A percentile compares a stretch with the other conserved stretches of the same genome.
Conservation (phyloP, 2,797 vertebrate genomes). For the Jordanella pulchra region DNA sequence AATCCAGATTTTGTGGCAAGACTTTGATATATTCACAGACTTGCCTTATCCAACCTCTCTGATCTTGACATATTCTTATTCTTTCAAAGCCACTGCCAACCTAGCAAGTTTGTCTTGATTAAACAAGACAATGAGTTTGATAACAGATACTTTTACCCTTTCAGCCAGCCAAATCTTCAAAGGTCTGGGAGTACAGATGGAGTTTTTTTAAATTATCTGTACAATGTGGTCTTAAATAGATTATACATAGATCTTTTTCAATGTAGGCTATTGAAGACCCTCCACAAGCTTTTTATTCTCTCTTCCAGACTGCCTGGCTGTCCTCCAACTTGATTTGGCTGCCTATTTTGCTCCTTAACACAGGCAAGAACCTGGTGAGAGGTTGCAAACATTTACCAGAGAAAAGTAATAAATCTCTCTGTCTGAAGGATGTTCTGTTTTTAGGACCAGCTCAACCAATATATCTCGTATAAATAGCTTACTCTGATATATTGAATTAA, state of each 20-base stretch:
- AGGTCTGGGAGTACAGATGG: conserved; percentile 30
- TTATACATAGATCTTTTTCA: conserved; percentile 31
- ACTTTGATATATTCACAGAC: too few species aligned
- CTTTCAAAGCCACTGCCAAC: conserved; percentile 42
- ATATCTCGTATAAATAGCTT: conserved; percentile 26
- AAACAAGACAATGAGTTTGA: conserved; percentile 33
- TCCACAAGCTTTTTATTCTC: conserved; percentile 23
- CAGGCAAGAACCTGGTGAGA: conserved; percentile 25
- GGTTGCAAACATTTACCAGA: conserved; percentile 26
- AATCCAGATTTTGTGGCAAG: too few species aligned
- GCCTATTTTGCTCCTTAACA: conserved; percentile 12
- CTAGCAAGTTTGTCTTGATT: conserved; percentile 41
- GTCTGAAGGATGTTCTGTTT: conserved; percentile 24
- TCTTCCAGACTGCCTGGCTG: conserved; percentile 23
- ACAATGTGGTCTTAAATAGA: conserved; percentile 33
- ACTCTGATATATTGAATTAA: conserved; percentile 23
- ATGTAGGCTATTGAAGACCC: conserved; percentile 17
- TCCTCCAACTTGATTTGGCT: conserved; percentile 20
- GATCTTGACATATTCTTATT: conserved; percentile 45
- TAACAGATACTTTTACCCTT: conserved; percentile 19
- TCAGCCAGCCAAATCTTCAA: conserved; percentile 16
- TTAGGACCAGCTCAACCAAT: conserved; percentile 33
- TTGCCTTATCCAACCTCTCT: too few species aligned
- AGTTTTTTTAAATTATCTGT: conserved; percentile 34
- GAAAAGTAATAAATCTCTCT: conserved; percentile 38